phyloP scores from a whole-genome alignment of 2,113 vertebrate species.

The Clinocottus analis region DNA sequence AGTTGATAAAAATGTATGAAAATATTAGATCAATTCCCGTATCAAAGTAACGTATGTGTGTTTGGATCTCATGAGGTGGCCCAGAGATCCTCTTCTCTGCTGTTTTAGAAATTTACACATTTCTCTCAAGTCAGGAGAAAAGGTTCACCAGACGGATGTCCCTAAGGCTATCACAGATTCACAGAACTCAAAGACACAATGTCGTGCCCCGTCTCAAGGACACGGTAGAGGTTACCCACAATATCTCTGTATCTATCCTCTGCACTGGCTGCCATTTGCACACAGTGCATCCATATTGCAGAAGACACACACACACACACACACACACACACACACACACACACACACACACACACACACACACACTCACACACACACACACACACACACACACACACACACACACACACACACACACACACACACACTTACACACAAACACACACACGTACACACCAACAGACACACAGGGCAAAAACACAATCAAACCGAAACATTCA shows the following conservation, averaged over 20 bases:
- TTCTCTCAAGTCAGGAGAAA: conserved; percentile 19
- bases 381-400: conserved; percentile 19
- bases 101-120: conserved; percentile 5
- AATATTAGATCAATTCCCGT: conserved; percentile 17
- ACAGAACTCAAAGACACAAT: conserved; percentile 38
- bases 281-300: conserved; percentile 11
- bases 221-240: conserved; percentile 49
- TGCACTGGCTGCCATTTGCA: conserved; percentile 26
- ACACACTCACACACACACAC: conserved; percentile 34
- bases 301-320: conserved; percentile 23
- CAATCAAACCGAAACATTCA: conserved; percentile 57
- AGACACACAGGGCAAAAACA: conserved; percentile 55
- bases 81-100: not conserved
- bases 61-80: not conserved
- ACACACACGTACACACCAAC: conserved; percentile 33
- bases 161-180: conserved; percentile 30
- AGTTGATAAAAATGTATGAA: not conserved
- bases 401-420: conserved; percentile 34
- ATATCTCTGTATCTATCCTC: conserved; percentile 25
- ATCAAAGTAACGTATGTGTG: not conserved
- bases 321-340: conserved; percentile 34
- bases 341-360: conserved; percentile 34
- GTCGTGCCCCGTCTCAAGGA: conserved; percentile 50
- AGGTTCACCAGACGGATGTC: conserved; percentile 9
- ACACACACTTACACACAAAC: conserved; percentile 34